Evolutionary conservation across 2,797 vertebrate genomes (phyloP).

Genomic region (Myotis pilosus): DNA sequence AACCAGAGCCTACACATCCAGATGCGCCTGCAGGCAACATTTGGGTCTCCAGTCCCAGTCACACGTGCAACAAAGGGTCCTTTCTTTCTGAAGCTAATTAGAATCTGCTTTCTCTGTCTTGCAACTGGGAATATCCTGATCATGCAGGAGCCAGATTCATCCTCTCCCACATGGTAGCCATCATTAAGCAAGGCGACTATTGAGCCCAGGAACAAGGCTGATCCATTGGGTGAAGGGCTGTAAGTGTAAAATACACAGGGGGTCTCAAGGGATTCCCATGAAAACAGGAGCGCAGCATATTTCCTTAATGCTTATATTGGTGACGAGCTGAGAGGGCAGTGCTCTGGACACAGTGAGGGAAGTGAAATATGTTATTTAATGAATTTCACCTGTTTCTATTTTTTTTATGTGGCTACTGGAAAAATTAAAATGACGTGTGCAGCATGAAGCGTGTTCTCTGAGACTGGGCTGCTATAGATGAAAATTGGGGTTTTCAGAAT

Average conservation of each 20-base stretch:
- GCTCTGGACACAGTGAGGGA: not conserved
- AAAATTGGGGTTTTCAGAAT: not conserved
- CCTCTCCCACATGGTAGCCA: too few species aligned
- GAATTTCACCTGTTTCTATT: not conserved
- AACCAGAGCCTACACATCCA: not conserved
- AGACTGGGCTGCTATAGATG: not conserved
- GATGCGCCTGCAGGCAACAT: not conserved
- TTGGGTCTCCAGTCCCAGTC: not conserved
- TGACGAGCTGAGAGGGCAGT: not conserved
- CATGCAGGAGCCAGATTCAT: accelerated
- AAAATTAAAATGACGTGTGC: not conserved
- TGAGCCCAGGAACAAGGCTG: accelerated
- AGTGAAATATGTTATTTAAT: not conserved
- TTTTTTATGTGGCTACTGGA: not conserved
- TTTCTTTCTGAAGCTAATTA: not conserved
- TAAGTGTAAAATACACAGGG: too few species aligned
- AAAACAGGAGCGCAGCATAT: not conserved
- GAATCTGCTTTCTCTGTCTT: not conserved
- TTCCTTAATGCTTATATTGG: not conserved
- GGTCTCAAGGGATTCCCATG: too few species aligned
- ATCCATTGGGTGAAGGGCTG: not conserved
- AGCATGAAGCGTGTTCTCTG: accelerated
- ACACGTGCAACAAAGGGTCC: not conserved
- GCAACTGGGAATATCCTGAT: not conserved
- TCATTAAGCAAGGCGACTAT: accelerated